Evolutionary conservation across 2,888 invertebrate genomes (phyloP).

Genomic region (Hirtodrosophila alboralis): DNA sequence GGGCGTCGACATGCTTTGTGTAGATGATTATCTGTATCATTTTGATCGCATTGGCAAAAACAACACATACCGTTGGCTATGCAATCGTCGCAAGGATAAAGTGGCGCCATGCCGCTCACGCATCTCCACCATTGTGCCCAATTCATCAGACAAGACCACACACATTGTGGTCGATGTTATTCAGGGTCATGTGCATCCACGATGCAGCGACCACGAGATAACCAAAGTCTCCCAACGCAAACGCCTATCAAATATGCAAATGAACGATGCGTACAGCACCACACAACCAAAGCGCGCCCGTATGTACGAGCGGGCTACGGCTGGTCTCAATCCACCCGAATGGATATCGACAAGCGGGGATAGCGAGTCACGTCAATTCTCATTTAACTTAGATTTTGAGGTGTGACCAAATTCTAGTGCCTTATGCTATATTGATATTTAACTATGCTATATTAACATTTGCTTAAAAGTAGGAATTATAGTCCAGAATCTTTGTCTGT

Average conservation of each 20-base stretch:
- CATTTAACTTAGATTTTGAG: conserved; percentile 66
- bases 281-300: conserved; percentile 66
- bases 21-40: conserved; percentile 78
- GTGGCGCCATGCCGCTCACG: conserved; percentile 72
- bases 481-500: no score
- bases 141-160: conserved; percentile 57
- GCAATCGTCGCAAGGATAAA: conserved; percentile 78
- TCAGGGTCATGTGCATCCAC: conserved; percentile 71
- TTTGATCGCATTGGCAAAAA: conserved; percentile 76
- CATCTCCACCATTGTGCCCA: conserved; percentile 70
- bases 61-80: conserved; percentile 79
- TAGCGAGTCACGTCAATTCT: conserved; percentile 11
- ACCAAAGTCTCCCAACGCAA: conserved; percentile 79
- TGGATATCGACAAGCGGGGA: conserved; percentile 53
- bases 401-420: conserved; percentile 23
- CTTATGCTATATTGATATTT: not conserved
- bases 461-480: no score
- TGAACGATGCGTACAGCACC: conserved; percentile 64
- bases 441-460: not conserved
- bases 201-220: conserved; percentile 75
- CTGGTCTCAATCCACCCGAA: conserved; percentile 57
- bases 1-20: conserved; percentile 80
- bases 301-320: conserved; percentile 58
- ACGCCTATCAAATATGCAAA: conserved; percentile 68
- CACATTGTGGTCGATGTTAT: conserved; percentile 71